Evolutionary conservation across 2,797 vertebrate species (phyloP).

Genomic region (Schizopygopsis pylzovi): DNA sequence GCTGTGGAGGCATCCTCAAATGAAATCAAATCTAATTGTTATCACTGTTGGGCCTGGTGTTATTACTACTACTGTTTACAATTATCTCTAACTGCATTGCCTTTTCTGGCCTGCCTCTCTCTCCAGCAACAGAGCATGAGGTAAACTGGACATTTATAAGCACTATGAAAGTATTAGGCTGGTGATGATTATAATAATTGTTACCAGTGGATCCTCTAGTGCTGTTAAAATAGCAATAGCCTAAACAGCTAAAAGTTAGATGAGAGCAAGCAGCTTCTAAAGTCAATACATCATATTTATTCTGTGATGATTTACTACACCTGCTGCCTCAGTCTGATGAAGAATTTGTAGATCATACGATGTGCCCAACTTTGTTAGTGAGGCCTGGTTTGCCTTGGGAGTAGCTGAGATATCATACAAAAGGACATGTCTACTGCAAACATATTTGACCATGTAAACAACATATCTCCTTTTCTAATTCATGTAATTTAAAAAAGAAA

Average conservation of each 20-base stretch:
- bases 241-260: not conserved
- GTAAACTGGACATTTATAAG: conserved; percentile 52
- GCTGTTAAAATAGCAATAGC: conserved; percentile 13
- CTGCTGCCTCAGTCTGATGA: not conserved
- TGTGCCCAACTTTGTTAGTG: not conserved
- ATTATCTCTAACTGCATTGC: conserved; percentile 71
- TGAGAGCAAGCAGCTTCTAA: not conserved
- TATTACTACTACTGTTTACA: conserved; percentile 80
- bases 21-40: conserved; percentile 89
- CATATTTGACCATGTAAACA: not conserved
- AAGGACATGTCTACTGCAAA: not conserved
- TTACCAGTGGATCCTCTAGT: conserved; percentile 5
- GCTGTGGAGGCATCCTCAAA: conserved; percentile 87
- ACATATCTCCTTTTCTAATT: not conserved
- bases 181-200: conserved; percentile 32
- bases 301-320: not conserved
- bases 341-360: not conserved
- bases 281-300: not conserved
- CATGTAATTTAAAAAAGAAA: not conserved
- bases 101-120: conserved; percentile 40
- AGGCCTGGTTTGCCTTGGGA: not conserved
- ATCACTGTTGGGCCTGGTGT: conserved; percentile 83
- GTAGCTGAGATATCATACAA: not conserved
- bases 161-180: conserved; percentile 40
- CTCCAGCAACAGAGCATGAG: conserved; percentile 40